Conservation (phyloP, 2,797 vertebrate genomes). For the Gymnothorax javanicus region DNA sequence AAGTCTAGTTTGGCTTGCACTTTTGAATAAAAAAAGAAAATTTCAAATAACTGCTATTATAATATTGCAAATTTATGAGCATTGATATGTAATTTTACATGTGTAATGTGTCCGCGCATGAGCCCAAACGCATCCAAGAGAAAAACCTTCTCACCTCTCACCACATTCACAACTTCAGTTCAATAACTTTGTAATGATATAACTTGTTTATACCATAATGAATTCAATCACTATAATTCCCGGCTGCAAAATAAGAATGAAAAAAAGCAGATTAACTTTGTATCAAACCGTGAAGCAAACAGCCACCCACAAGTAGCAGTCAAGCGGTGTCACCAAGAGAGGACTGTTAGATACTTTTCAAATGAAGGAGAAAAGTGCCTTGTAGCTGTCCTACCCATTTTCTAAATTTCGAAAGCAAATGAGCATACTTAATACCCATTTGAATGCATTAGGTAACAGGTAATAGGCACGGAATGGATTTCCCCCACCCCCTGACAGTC, state of each 20-base stretch:
- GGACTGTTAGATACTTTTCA: constrained; percentile 25
- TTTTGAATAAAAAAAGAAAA: neutral
- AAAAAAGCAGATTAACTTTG: constrained; percentile 38
- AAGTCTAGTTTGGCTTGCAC: neutral
- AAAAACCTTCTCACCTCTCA: constrained; percentile 19
- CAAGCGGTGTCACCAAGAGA: constrained; percentile 32
- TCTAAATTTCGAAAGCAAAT: neutral
- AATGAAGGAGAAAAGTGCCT: constrained; percentile 37
- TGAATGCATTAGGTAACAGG: neutral
- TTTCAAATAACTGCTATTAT: constrained; percentile 15
- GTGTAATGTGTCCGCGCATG: neutral
- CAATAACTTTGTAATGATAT: constrained; percentile 65
- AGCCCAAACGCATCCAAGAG: neutral
- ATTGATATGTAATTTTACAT: neutral
- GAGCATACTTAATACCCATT: constrained; percentile 21
- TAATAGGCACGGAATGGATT: neutral
- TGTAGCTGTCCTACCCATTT: neutral
- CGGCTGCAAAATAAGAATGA: constrained; percentile 52
- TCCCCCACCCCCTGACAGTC: neutral
- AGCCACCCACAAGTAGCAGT: constrained; percentile 41
- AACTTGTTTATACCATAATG: constrained; percentile 60
- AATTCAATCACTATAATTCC: constrained; percentile 57
- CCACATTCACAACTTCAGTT: constrained; percentile 48
- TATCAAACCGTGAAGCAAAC: neutral
- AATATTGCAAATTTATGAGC: neutral